Conservation (phyloP, 2,797 vertebrate genomes). For the Zalophus californianus region DNA sequence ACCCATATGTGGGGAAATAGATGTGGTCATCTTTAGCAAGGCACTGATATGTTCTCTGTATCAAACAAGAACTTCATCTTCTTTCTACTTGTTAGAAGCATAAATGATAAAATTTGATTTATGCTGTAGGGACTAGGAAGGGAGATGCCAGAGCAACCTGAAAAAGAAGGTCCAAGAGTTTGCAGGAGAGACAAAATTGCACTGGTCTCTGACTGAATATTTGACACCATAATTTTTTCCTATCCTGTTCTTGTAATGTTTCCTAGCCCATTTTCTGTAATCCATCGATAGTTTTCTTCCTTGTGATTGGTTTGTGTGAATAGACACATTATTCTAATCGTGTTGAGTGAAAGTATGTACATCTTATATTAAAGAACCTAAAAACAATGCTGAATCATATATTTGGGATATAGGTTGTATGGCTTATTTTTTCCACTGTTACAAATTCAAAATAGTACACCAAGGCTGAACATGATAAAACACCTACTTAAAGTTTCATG, state of each 20-base stretch:
- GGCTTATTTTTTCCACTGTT: not conserved
- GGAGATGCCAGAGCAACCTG: not conserved
- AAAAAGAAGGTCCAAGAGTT: not conserved
- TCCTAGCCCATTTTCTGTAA: not conserved
- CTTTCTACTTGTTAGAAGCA: conserved; percentile 3
- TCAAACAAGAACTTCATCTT: not conserved
- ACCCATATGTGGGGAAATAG: not conserved
- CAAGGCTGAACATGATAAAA: not conserved
- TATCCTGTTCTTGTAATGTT: not conserved
- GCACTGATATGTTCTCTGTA: not conserved
- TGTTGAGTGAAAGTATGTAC: not conserved
- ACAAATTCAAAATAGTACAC: conserved; percentile 28
- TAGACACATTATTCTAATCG: not conserved
- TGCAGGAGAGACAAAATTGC: not conserved
- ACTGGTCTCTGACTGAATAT: not conserved
- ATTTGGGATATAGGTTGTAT: not conserved
- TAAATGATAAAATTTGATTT: not conserved
- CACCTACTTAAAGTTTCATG: not conserved
- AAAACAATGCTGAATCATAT: not conserved
- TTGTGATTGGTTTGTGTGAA: not conserved
- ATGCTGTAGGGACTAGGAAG: not conserved
- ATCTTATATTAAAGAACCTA: conserved; percentile 13
- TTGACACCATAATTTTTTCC: not conserved
- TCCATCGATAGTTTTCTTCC: conserved; percentile 18
- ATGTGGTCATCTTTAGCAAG: not conserved